Evolutionary conservation across 30 jellyfish, hydroid and myxozoan species (phyloP), one percentile per base, ranked within the genome.

Genomic region (Cassiopea xamachana): DNA sequence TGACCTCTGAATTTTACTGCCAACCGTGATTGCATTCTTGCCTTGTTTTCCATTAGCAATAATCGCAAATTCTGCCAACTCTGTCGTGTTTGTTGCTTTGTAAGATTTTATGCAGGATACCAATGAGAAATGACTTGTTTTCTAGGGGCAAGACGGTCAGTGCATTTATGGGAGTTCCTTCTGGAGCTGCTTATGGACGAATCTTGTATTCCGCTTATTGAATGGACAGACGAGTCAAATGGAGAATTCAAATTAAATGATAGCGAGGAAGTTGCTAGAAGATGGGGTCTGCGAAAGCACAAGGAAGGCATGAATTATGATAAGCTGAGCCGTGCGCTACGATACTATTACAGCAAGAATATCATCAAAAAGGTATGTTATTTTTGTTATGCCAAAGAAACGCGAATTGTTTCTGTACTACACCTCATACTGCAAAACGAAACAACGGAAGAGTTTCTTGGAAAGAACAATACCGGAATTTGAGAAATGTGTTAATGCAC

Each of bases 291-390:
- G 46, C 97, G 99, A 2, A 96, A 96, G 69, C 97, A 96, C 83
- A 96, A 96, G 64, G 99, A 96, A 12, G 99, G 99, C 46, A 96
- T 96, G 99, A 96, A 96, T 49, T 96, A 96, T 71, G 99, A 96
- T 77, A 96, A 96, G 72, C 96, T 96, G 68, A 96, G 99, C 74
- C 93, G 99, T 4, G 99, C 99, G 7, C 72, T 96, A 69, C 80
- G 99, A 84, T 96, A 96, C 75, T 96, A 96, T 81, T 95, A 95
- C 94, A 91, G 99, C 96, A 95, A 95, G 78, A 86, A 95, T 77
- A 95, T 95, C 85, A 95, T 95, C 84, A 87, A 85, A 83, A 95
- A 95, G 99, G 99, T 95, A 86, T 5, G 86, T 1, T 64, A 64
- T 64, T 64, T 73, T 64, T 17, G 64, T 10, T 55, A 3, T 55